These are phyloP conservation scores for Guaruba guarouba DNA, from an alignment of 2,113 vertebrate species.

Conservation along the genomic window DNA sequence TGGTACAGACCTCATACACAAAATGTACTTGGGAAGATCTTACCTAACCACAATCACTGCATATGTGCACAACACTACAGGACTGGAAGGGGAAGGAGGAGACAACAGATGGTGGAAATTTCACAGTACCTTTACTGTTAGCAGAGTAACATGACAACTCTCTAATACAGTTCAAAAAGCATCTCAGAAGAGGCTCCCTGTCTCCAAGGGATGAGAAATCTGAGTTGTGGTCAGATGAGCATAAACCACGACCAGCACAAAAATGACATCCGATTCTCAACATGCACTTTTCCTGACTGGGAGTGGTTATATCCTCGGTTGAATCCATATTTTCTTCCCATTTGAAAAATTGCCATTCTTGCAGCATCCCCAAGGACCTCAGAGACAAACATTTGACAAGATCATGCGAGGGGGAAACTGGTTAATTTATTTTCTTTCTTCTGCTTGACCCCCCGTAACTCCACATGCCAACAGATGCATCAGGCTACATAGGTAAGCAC, in stretches of 20 bases:
- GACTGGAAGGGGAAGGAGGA: not conserved
- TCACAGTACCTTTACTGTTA: not conserved
- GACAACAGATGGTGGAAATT: not conserved
- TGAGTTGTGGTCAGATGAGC: not conserved
- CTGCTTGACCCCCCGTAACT: not conserved
- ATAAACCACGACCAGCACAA: not conserved
- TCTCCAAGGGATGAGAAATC: not conserved
- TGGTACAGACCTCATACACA: not conserved
- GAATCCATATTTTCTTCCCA: not conserved
- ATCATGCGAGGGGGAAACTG: not conserved
- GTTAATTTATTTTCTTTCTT: not conserved
- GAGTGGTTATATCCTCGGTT: not conserved
- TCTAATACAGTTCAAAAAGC: not conserved
- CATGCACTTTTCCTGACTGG: not conserved
- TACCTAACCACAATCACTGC: not conserved
- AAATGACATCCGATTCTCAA: not conserved
- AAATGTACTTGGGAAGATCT: not conserved
- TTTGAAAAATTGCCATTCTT: not conserved
- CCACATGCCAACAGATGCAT: not conserved
- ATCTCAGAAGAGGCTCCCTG: not conserved
- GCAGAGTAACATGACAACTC: not conserved
- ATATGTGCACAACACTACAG: not conserved
- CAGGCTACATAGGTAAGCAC: not conserved
- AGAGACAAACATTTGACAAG: not conserved
- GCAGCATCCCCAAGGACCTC: not conserved